A percentile compares a stretch with the other conserved stretches of the same genome.
Evolutionary conservation across 2,797 vertebrate genomes (phyloP).

Genomic region (Ctenopoma multispine): DNA sequence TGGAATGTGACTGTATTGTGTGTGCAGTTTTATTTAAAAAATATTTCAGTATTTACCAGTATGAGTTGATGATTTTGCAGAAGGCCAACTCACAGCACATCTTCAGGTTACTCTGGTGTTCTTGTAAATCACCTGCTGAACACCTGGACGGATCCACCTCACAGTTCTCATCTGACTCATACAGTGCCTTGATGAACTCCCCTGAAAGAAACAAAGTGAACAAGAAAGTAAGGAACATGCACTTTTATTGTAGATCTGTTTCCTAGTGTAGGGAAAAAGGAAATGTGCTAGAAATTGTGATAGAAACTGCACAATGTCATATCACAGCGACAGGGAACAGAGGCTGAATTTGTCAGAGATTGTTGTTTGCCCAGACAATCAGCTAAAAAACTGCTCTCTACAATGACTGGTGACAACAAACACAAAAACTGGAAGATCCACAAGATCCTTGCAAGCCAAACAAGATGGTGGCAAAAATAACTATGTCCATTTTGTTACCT

Average conservation of each 20-base stretch:
- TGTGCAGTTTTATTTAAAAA: too few species aligned
- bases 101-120: conserved; percentile 98
- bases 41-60: conserved; percentile 65
- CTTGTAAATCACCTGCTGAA: conserved; percentile 90
- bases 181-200: conserved; percentile 98
- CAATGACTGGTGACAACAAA: conserved; percentile 19
- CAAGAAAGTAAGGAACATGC: not conserved
- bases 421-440: not conserved
- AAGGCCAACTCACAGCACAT: conserved; percentile 99
- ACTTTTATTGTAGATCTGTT: not conserved
- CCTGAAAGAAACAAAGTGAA: conserved; percentile 76
- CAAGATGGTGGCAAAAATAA: not conserved
- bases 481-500: not conserved
- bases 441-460: not conserved
- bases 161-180: conserved; percentile 98
- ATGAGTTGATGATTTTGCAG: conserved; percentile 99
- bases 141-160: conserved; percentile 97
- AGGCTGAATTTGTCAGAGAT: conserved; percentile 7
- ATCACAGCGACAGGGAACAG: conserved; percentile 4
- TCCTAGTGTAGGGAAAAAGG: not conserved
- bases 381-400: not conserved
- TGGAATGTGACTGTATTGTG: too few species aligned
- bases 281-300: not conserved
- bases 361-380: not conserved
- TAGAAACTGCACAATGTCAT: not conserved